Evolutionary conservation across 2,797 vertebrate species (phyloP).

Genomic region (Gallinago nigripennis): DNA sequence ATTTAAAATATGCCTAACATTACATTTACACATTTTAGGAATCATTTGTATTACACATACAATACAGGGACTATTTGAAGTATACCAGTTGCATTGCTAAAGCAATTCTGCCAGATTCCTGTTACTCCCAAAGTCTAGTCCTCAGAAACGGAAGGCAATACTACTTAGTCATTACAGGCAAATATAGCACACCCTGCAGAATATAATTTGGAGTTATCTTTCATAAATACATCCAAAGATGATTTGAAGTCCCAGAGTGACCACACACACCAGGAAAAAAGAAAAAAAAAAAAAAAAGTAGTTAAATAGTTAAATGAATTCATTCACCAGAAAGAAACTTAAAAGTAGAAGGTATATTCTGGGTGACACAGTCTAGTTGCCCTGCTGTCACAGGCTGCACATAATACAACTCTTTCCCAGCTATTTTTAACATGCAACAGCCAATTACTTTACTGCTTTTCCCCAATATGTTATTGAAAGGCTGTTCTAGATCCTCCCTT

Average conservation of each 20-base stretch:
- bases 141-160: not conserved
- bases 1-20: not conserved
- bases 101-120: not conserved
- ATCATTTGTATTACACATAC: not conserved
- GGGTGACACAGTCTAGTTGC: not conserved
- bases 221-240: not conserved
- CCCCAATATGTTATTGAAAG: not conserved
- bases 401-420: not conserved
- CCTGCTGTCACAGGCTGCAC: not conserved
- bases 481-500: not conserved
- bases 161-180: not conserved
- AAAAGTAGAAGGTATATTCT: not conserved
- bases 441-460: not conserved
- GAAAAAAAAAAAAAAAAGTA: not conserved
- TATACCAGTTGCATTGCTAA: not conserved
- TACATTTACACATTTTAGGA: not conserved
- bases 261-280: too few species aligned
- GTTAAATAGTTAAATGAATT: not conserved
- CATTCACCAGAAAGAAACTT: not conserved
- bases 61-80: not conserved
- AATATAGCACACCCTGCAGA: not conserved
- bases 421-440: slow-evolving; percentile 20
- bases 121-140: not conserved
- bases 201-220: not conserved
- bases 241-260: not conserved